These are phyloP conservation scores for Chydorus sphaericus DNA, from an alignment of 2,888 invertebrate species.

Conservation along the genomic window DNA sequence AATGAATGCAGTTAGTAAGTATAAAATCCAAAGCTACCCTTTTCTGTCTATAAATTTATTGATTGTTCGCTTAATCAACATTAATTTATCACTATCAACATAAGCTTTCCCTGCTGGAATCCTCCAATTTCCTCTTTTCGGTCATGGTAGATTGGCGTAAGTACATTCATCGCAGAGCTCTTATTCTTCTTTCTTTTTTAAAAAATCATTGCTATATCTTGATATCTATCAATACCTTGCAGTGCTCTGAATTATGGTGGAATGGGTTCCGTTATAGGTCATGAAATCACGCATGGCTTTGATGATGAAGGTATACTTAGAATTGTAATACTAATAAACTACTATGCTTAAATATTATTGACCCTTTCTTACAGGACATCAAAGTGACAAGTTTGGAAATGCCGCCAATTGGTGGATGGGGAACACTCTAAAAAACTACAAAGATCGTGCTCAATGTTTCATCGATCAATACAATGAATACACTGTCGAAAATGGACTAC, in stretches of 20 bases:
- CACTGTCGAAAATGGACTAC: conserved; percentile 25
- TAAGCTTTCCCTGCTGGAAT: conserved; percentile 39
- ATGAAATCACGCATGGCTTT: conserved; percentile 32
- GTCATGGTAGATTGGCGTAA: conserved; percentile 21
- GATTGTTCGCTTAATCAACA: not conserved
- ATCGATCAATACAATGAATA: conserved; percentile 36
- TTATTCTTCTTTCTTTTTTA: conserved; percentile 26
- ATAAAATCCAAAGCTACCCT: too few relatives aligned
- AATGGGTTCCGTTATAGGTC: conserved; percentile 34
- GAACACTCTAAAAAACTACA: conserved; percentile 34
- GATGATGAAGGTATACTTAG: conserved; percentile 25
- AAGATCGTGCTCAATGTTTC: conserved; percentile 35
- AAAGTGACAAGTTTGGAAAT: conserved; percentile 38
- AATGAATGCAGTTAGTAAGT: conserved; percentile 36
- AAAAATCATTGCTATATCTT: conserved; percentile 32
- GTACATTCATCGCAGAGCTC: conserved; percentile 22
- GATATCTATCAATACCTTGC: not conserved
- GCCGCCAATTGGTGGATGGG: conserved; percentile 39
- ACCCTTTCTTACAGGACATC: conserved; percentile 24
- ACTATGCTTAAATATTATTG: not conserved
- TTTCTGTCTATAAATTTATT: not conserved
- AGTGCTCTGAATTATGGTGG: conserved; percentile 32
- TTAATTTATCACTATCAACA: conserved; percentile 39
- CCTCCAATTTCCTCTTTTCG: conserved; percentile 37
- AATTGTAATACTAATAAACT: not conserved